A percentile compares a stretch with the other conserved stretches of the same genome.
These are phyloP conservation scores for Phthorimaea operculella DNA, from an alignment of 1,140 invertebrate species.

Conservation along the genomic window DNA sequence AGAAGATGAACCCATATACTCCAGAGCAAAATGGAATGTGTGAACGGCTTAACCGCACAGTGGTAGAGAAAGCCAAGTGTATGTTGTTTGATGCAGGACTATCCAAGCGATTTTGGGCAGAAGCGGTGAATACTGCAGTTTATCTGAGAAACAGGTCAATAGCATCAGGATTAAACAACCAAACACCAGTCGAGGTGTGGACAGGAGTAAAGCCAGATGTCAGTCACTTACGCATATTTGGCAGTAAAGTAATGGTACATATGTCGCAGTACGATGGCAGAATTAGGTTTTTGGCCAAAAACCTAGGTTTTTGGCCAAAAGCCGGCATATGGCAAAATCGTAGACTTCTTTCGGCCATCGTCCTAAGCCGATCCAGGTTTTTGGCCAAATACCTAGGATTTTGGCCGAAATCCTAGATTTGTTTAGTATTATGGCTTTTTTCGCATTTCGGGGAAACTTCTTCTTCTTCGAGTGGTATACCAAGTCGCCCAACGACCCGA, in stretches of 20 bases:
- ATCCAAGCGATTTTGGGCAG: constrained; percentile 23
- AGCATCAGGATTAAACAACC: constrained; percentile 19
- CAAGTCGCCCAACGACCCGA: no score
- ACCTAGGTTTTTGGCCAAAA: no score
- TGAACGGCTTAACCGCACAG: constrained; percentile 14
- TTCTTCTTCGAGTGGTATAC: no score
- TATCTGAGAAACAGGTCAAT: constrained; percentile 34
- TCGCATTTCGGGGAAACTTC: no score
- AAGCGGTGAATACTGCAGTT: constrained; percentile 22
- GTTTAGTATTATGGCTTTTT: no score
- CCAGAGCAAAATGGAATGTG: constrained; percentile 55
- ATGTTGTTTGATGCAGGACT: constrained; percentile 28
- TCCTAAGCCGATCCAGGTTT: no score
- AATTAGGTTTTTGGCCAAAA: no score
- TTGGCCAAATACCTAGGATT: no score
- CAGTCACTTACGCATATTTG: constrained; percentile 8
- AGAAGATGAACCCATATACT: constrained; percentile 38
- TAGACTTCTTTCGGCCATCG: no score
- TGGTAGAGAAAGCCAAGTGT: constrained; percentile 43
- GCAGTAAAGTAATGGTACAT: constrained; percentile 20
- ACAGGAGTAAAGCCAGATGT: constrained; percentile 15
- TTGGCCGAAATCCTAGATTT: no score
- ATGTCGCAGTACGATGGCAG: no score
- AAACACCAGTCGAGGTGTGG: constrained; percentile 36
- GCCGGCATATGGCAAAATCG: no score